Evolutionary conservation across 53 echinoderm and acorn worm species (phyloP).

Genomic region (Henricia sp.): DNA sequence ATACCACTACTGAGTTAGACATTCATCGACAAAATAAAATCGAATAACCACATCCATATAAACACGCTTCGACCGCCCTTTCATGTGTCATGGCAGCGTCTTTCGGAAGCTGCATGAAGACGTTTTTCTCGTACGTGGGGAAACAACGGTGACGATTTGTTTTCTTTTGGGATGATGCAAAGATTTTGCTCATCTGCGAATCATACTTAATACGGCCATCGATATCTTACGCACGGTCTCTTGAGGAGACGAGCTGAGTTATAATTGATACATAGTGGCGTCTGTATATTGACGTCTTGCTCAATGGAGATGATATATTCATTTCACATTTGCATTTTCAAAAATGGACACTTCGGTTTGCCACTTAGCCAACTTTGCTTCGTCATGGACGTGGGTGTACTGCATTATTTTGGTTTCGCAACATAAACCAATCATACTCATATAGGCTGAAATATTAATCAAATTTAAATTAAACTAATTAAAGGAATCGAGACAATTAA

Average conservation of each 20-base stretch:
- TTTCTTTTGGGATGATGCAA: slow-evolving; percentile 41
- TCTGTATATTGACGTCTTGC: not conserved
- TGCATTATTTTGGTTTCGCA: too few species aligned
- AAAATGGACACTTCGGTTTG: too few species aligned
- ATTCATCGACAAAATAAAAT: slow-evolving; percentile 18
- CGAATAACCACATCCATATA: slow-evolving; percentile 26
- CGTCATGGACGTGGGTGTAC: too few species aligned
- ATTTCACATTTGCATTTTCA: too few species aligned
- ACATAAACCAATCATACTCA: too few species aligned
- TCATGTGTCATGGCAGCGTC: not conserved
- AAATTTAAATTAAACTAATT: too few species aligned
- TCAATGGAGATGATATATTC: too few species aligned
- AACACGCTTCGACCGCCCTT: not conserved
- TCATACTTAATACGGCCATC: slow-evolving; percentile 17
- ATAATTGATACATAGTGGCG: not conserved
- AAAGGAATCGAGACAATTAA: too few species aligned
- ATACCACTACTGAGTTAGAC: slow-evolving; percentile 5
- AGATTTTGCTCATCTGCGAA: not conserved
- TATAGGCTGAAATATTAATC: too few species aligned
- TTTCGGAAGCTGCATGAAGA: not conserved
- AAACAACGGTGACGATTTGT: slow-evolving; percentile 26
- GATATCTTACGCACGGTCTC: slow-evolving; percentile 20
- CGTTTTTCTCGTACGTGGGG: not conserved
- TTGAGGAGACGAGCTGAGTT: slow-evolving; percentile 1
- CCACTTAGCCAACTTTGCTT: too few species aligned